Evolutionary conservation across 2,797 vertebrate species (phyloP), one percentile per base, ranked within the genome.

Genomic region (Odontamblyopus lacepedii): DNA sequence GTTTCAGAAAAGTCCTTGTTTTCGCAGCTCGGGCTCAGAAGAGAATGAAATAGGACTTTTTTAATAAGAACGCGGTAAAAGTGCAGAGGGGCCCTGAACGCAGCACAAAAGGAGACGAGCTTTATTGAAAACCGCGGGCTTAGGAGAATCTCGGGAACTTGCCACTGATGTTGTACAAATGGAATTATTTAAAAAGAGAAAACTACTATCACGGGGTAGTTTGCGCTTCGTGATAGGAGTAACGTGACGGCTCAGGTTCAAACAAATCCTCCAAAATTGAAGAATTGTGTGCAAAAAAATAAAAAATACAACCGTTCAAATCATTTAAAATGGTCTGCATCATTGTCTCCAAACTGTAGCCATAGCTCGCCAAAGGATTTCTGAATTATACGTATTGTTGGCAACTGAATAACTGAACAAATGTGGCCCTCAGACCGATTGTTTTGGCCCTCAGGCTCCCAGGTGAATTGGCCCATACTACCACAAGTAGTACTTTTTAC

Each of bases 1-100:
- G 76, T 90, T 89, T 88, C 86, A 85, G 77, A 86, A 87, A 86
- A 78, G 48, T 63, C 70, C 75, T 59, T 81, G 76, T 85, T 86
- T 67, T 82, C 80, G 69, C 77, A 48, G 72, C 48, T 72, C 61
- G 19, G 16, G 77, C 76, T 2, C 70, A 75, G 70, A 86, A 71
- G 74, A 76, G 82, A 76, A 75, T 80, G 78, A 85, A 86, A 84
- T 74, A 72, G 67, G 72, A 75, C 79, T 86, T 90, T 88, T 48
- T 48, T 48, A 87, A 84, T 83, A 81, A 81, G 66, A 80, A 77
- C 55, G 83, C 71, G 77, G 77, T 75, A 74, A 78, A 69, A 71
- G 65, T 60, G 35, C 69, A 75, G 68, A 53, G 61, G 76, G 74
- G 72, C 73, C 75, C 64, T 32, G 41, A 80, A 82, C 78, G 71